Evolutionary conservation across 2,888 invertebrate species (phyloP).

Genomic region (Agrilus biguttatus): DNA sequence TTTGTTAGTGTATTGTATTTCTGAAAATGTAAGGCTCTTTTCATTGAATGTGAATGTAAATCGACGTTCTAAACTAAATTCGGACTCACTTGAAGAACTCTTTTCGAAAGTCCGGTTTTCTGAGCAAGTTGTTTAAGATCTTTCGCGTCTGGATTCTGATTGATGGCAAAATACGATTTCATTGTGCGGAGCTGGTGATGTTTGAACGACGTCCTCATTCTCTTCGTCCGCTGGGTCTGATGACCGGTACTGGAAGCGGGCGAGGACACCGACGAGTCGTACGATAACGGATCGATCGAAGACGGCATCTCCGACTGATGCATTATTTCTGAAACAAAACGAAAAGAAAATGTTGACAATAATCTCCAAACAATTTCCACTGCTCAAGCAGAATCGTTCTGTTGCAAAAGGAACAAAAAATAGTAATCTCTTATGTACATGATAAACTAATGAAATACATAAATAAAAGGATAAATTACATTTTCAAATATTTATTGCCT

Average conservation of each 20-base stretch:
- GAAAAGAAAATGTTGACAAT: neutral
- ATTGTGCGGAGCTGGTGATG: constrained; percentile 97
- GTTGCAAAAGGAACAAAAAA: too few relatives aligned
- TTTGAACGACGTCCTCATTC: constrained; percentile 98
- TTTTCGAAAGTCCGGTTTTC: constrained; percentile 94
- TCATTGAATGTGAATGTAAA: neutral
- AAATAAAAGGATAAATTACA: too few relatives aligned
- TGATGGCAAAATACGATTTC: constrained; percentile 98
- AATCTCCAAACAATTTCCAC: too few relatives aligned
- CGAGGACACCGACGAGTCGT: constrained; percentile 58
- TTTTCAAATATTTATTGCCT: too few relatives aligned
- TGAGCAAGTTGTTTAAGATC: constrained; percentile 96
- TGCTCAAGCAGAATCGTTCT: too few relatives aligned
- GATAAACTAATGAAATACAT: too few relatives aligned
- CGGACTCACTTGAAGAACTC: constrained; percentile 80
- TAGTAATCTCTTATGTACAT: too few relatives aligned
- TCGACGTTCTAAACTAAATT: neutral
- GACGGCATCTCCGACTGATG: constrained; percentile 61
- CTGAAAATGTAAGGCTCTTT: too few relatives aligned
- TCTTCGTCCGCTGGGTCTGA: constrained; percentile 62
- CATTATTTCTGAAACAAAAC: constrained; percentile 48
- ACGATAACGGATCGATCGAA: constrained; percentile 63
- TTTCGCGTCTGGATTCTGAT: constrained; percentile 99
- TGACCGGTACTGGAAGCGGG: constrained; percentile 46
- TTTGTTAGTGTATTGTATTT: too few relatives aligned